Evolutionary conservation across 2,113 vertebrate genomes (phyloP).

Genomic region (Solenodon paradoxus): DNA sequence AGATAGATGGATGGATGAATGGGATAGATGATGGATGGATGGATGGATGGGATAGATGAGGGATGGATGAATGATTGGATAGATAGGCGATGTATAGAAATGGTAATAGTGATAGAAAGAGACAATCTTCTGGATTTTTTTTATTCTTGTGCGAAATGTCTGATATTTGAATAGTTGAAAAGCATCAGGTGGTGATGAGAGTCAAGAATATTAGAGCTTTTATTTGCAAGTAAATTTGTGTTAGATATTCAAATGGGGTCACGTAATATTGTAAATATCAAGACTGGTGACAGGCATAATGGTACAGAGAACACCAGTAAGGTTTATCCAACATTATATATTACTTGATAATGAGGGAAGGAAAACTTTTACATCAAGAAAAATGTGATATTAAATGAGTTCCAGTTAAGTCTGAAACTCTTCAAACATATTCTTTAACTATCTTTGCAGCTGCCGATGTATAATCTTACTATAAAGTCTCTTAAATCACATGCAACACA

Average conservation of each 20-base stretch:
- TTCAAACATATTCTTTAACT: not conserved
- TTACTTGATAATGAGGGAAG: not conserved
- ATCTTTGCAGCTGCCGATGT: not conserved
- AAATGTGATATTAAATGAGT: not conserved
- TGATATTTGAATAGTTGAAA: not conserved
- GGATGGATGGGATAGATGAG: no score
- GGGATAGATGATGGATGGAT: no score
- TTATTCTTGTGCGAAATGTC: not conserved
- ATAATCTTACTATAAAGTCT: slow-evolving; percentile 37
- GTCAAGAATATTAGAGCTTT: not conserved
- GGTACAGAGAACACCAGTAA: not conserved
- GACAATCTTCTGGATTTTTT: not conserved
- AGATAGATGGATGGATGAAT: no score
- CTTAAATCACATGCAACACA: slow-evolving; percentile 16
- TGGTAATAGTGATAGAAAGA: not conserved
- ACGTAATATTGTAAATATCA: not conserved
- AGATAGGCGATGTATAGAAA: not conserved
- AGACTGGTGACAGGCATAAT: not conserved
- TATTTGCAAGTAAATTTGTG: not conserved
- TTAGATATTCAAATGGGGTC: not conserved
- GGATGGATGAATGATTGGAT: no score
- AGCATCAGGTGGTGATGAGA: not conserved
- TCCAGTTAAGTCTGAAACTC: not conserved
- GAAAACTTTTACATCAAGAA: not conserved
- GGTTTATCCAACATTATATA: not conserved